Percentiles rank a stretch among this genome's conserved stretches.
Conservation (phyloP, 2,113 vertebrate genomes). For the Elanoides forficatus region DNA sequence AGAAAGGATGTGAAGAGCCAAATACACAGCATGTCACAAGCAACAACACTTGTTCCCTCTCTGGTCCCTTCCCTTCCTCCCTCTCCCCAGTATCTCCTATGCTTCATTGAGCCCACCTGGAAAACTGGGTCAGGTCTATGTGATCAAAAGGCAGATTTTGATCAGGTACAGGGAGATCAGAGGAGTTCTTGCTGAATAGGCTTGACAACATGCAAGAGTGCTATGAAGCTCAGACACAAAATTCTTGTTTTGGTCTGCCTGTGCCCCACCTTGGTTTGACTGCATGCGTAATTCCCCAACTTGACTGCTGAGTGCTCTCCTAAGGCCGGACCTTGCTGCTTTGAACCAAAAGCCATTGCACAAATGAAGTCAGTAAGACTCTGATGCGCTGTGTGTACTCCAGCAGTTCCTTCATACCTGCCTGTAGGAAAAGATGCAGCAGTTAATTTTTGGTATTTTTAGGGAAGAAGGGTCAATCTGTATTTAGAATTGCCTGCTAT, state of each 20-base stretch:
- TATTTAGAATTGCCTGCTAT: not conserved
- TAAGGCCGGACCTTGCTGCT: not conserved
- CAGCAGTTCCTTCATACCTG: not conserved
- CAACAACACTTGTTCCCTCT: not conserved
- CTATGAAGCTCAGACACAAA: not conserved
- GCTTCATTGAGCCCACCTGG: not conserved
- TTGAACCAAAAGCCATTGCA: not conserved
- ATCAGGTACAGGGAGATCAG: not conserved
- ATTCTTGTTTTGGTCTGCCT: not conserved
- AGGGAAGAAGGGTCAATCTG: not conserved
- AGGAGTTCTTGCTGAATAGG: not conserved
- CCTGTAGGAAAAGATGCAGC: not conserved
- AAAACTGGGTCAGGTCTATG: not conserved
- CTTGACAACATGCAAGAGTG: not conserved
- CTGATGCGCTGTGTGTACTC: not conserved
- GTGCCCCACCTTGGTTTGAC: not conserved
- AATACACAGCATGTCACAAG: not conserved
- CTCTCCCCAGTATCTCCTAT: not conserved
- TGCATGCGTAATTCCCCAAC: not conserved
- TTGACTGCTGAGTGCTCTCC: not conserved
- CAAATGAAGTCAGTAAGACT: not conserved
- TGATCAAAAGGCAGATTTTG: not conserved
- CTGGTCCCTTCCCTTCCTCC: not conserved
- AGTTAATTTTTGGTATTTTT: not conserved
- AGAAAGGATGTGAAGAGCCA: not conserved